Conservation (phyloP, 2,888 invertebrate genomes). For the Papilio protenor region DNA sequence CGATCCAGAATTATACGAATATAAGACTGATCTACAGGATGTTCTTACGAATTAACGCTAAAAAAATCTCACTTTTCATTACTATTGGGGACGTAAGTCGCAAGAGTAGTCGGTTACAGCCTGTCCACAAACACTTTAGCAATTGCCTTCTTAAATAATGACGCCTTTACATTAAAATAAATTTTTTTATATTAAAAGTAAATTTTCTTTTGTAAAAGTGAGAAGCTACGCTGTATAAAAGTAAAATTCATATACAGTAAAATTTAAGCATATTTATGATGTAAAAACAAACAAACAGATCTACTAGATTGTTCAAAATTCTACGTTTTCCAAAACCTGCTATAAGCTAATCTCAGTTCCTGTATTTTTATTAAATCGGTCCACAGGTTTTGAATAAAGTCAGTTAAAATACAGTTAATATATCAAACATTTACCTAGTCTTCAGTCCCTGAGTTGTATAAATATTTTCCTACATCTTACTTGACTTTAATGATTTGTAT, state of each 20-base stretch:
- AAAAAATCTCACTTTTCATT: constrained; percentile 68
- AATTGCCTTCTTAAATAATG: not conserved
- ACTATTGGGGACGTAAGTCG: constrained; percentile 62
- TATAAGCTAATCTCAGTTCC: constrained; percentile 77
- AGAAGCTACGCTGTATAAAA: constrained; percentile 27
- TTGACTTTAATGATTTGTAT: constrained; percentile 84
- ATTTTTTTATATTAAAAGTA: constrained; percentile 9
- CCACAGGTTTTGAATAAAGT: constrained; percentile 82
- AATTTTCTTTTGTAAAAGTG: constrained; percentile 16
- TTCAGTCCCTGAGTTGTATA: constrained; percentile 84
- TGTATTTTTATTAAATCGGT: constrained; percentile 75
- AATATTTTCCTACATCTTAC: constrained; percentile 84
- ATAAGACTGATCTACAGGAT: constrained; percentile 77
- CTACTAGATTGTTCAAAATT: constrained; percentile 61
- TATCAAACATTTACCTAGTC: constrained; percentile 84
- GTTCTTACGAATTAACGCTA: constrained; percentile 60
- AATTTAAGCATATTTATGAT: constrained; percentile 62
- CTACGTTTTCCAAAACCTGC: constrained; percentile 82
- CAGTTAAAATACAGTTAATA: constrained; percentile 83
- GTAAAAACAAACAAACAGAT: constrained; percentile 55
- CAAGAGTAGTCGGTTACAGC: constrained; percentile 13
- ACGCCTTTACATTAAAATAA: constrained; percentile 30
- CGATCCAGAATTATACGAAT: constrained; percentile 71
- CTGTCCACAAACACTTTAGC: not conserved
- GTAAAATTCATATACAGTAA: constrained; percentile 56